Evolutionary conservation across 1,140 invertebrate species (phyloP).

Genomic region (Brevipalpus yothersi): DNA sequence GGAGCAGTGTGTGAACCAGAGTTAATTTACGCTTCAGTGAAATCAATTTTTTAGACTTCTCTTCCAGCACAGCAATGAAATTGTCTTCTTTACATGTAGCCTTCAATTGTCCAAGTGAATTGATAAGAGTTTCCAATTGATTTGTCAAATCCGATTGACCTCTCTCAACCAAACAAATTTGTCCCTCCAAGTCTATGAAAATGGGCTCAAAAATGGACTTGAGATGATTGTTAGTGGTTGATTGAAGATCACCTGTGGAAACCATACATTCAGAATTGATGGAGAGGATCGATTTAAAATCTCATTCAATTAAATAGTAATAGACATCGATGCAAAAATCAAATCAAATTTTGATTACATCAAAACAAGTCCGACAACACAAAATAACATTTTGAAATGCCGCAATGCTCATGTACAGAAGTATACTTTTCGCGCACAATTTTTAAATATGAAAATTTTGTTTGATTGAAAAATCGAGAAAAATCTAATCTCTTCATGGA

Average conservation of each 20-base stretch:
- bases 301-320: too few relatives aligned
- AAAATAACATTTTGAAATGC: too few relatives aligned
- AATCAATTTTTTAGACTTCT: constrained; percentile 6
- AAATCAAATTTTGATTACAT: too few relatives aligned
- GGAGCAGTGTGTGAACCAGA: constrained; percentile 9
- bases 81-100: background rate
- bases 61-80: background rate
- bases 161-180: background rate
- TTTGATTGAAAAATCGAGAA: too few relatives aligned
- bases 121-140: background rate
- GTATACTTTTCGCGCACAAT: too few relatives aligned
- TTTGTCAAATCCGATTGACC: constrained; percentile 1
- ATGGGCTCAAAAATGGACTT: constrained; percentile 4
- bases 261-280: too few relatives aligned
- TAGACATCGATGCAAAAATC: too few relatives aligned
- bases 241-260: background rate
- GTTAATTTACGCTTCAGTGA: constrained; percentile 7
- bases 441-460: too few relatives aligned
- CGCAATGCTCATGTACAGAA: too few relatives aligned
- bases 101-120: constrained; percentile 2
- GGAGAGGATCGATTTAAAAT: too few relatives aligned
- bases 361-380: too few relatives aligned
- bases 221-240: background rate
- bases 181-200: constrained; percentile 2
- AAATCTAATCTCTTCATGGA: too few relatives aligned